These are phyloP conservation scores for Candoia aspera DNA, from an alignment of 2,113 vertebrate genomes.

Conservation along the genomic window DNA sequence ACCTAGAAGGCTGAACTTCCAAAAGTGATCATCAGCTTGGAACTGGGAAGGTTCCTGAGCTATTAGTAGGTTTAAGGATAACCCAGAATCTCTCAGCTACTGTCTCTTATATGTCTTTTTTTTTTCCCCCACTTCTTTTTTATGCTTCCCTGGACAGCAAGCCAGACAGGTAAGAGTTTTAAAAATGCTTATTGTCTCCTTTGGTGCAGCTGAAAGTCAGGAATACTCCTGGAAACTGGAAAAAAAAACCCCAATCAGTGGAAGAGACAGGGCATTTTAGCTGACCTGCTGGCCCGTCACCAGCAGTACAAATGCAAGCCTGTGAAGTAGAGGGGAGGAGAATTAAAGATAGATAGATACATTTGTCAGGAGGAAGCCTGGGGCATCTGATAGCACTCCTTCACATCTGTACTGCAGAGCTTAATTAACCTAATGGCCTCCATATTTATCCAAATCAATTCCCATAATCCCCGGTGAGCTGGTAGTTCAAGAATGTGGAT, in stretches of 20 bases:
- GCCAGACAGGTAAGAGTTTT: slow-evolving; percentile 91
- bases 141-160: slow-evolving; percentile 89
- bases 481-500: too few species aligned
- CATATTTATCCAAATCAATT: background rate
- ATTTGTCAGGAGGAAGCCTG: background rate
- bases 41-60: background rate
- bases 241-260: background rate
- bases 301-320: background rate
- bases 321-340: background rate
- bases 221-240: background rate
- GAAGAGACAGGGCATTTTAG: background rate
- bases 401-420: background rate
- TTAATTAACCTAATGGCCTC: background rate
- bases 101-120: background rate
- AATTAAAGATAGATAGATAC: background rate
- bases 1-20: background rate
- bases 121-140: slow-evolving; percentile 63
- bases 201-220: background rate
- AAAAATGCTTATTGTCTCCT: slow-evolving; percentile 33
- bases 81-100: background rate
- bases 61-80: background rate
- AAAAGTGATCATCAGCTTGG: background rate
- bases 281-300: background rate
- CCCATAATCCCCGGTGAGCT: too few species aligned
- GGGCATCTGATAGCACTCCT: background rate